phyloP scores from a whole-genome alignment of 2,113 vertebrate genomes.

The Sander lucioperca region DNA sequence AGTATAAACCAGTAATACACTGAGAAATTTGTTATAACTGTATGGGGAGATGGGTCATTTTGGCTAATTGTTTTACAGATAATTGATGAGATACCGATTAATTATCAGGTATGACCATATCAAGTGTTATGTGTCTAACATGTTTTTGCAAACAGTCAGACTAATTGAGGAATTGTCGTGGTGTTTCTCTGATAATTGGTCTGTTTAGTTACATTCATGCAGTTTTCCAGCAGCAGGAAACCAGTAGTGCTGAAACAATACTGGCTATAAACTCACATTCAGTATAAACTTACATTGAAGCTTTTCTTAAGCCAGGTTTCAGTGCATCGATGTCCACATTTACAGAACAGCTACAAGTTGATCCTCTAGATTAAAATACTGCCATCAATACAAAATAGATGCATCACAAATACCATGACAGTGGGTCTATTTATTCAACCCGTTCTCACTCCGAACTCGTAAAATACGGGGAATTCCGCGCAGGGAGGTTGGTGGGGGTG shows the following conservation, averaged over 20 bases:
- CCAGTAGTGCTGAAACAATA: slow-evolving; percentile 1
- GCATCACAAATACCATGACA: slow-evolving; percentile 54
- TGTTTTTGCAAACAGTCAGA: slow-evolving; percentile 2
- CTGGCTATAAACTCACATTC: background rate
- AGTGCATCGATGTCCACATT: slow-evolving; percentile 41
- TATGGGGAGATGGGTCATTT: background rate
- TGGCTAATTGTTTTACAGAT: slow-evolving; percentile 3
- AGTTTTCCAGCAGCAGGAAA: slow-evolving; percentile 9
- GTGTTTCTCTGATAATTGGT: slow-evolving; percentile 31
- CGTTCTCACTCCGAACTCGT: no score
- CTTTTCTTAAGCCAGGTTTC: slow-evolving; percentile 29
- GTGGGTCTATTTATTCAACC: slow-evolving; percentile 43
- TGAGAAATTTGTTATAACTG: background rate
- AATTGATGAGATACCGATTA: slow-evolving; percentile 2
- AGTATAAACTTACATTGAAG: no score
- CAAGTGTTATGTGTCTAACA: background rate
- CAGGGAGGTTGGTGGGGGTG: no score
- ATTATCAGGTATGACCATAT: slow-evolving; percentile 11
- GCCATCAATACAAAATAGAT: slow-evolving; percentile 51
- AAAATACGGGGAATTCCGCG: no score
- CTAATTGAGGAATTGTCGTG: background rate
- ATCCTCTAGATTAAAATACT: slow-evolving; percentile 47
- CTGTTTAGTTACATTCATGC: slow-evolving; percentile 20
- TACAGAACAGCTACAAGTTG: slow-evolving; percentile 25
- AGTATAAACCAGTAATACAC: slow-evolving; percentile 2